These are phyloP conservation scores for Didymodactylos carnosus DNA, from an alignment of 2,888 invertebrate genomes.

Conservation along the genomic window DNA sequence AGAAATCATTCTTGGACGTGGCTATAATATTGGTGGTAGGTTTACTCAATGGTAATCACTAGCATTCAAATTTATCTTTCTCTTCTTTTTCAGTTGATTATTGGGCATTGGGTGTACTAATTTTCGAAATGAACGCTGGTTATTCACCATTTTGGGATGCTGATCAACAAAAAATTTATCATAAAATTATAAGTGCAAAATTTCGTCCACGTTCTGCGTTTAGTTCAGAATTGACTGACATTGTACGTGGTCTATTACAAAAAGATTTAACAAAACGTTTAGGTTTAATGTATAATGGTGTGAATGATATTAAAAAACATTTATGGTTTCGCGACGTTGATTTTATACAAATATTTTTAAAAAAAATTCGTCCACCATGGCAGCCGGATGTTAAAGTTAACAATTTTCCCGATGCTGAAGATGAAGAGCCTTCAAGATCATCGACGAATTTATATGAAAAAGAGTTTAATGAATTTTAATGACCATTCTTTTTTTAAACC, in stretches of 20 bases:
- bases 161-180: conserved; percentile 98
- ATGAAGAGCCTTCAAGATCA: conserved; percentile 92
- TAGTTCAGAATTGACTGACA: conserved; percentile 86
- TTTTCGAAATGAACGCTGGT: conserved; percentile 21
- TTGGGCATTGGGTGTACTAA: conserved; percentile 11
- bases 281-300: conserved; percentile 93
- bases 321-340: conserved; percentile 97
- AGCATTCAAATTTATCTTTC: no score
- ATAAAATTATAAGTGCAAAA: conserved; percentile 97
- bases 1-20: conserved; percentile 13
- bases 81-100: conserved; percentile 1
- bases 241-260: conserved; percentile 62
- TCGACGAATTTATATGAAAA: conserved; percentile 98
- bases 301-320: conserved; percentile 95
- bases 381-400: background rate
- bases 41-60: background rate
- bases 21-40: conserved; percentile 5
- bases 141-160: conserved; percentile 46
- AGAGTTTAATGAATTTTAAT: conserved; percentile 90
- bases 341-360: conserved; percentile 98
- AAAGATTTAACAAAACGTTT: conserved; percentile 89
- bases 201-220: conserved; percentile 95
- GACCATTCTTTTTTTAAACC: no score
- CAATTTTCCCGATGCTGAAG: conserved; percentile 64
- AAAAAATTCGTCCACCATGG: conserved; percentile 43